phyloP scores from a whole-genome alignment of 2,888 invertebrate species.

The Macrophya annulata region DNA sequence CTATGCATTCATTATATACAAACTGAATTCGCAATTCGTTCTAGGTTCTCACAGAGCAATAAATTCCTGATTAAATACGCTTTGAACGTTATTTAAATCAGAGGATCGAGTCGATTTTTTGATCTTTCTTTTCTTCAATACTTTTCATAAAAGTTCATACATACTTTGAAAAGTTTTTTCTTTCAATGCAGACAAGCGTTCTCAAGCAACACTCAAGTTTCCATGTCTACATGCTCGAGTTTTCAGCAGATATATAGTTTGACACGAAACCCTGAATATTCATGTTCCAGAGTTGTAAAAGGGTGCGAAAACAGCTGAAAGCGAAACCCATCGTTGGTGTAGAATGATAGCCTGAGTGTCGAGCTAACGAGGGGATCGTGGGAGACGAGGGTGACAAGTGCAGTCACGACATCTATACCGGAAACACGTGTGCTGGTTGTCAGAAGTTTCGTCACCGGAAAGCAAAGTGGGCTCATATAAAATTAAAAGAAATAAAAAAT shows the following conservation, averaged over 20 bases:
- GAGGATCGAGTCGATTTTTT: background rate
- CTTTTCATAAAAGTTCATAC: background rate
- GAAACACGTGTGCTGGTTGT: constrained; percentile 39
- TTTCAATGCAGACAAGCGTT: background rate
- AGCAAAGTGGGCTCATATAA: background rate
- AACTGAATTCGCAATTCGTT: background rate
- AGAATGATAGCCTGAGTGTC: constrained; percentile 38
- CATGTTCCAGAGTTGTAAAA: background rate
- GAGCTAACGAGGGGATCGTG: constrained; percentile 34
- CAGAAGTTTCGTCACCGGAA: background rate
- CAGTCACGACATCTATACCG: constrained; percentile 6
- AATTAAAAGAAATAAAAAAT: background rate
- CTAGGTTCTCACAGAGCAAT: background rate
- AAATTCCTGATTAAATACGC: constrained; percentile 6
- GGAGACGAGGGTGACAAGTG: constrained; percentile 48
- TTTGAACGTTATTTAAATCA: background rate
- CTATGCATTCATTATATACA: background rate
- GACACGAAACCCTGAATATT: constrained; percentile 36
- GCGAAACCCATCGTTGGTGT: constrained; percentile 43
- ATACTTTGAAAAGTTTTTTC: background rate
- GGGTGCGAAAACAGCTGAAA: constrained; percentile 48
- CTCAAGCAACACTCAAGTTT: constrained; percentile 13
- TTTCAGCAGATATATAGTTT: constrained; percentile 30
- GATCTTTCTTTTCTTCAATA: background rate
- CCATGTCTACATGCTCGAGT: constrained; percentile 4